These are phyloP conservation scores for Caenorhabditis zanzibari DNA, from an alignment of 2,888 invertebrate genomes.

Conservation along the genomic window DNA sequence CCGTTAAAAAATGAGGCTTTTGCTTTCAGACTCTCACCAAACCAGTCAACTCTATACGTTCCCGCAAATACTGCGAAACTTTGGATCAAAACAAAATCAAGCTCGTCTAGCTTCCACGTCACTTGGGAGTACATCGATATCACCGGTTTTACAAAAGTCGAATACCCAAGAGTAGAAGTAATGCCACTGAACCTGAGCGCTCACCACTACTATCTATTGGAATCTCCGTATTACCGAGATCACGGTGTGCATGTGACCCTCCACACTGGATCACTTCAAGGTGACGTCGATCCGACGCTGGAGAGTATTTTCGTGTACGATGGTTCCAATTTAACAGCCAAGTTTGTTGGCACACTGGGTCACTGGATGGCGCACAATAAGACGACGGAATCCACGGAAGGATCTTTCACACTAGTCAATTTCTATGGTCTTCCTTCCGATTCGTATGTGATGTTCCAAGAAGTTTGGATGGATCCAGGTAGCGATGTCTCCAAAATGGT, in stretches of 20 bases:
- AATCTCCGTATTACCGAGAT: too few relatives aligned
- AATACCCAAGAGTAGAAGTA: not conserved
- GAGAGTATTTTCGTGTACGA: too few relatives aligned
- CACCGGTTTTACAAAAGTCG: not conserved
- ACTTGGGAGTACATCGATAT: slow-evolving; percentile 1
- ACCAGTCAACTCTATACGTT: not conserved
- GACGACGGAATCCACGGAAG: not conserved
- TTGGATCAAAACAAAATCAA: not conserved
- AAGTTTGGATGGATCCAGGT: too few relatives aligned
- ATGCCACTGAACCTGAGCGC: not conserved
- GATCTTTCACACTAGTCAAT: not conserved
- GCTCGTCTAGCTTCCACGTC: not conserved
- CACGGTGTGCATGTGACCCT: too few relatives aligned
- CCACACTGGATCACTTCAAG: too few relatives aligned
- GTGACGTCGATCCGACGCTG: too few relatives aligned
- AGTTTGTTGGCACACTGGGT: too few relatives aligned
- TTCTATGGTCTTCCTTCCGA: not conserved
- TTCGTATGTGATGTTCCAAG: not conserved
- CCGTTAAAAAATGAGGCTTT: too few relatives aligned
- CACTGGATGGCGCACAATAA: not conserved
- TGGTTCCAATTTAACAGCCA: too few relatives aligned
- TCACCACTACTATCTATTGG: too few relatives aligned
- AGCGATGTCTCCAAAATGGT: too few relatives aligned
- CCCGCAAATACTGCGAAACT: not conserved
- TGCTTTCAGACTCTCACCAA: too few relatives aligned